A percentile compares a stretch with the other conserved stretches of the same genome.
These are phyloP conservation scores for Nesoenas mayeri DNA, from an alignment of 2,113 vertebrate species.

Conservation along the genomic window DNA sequence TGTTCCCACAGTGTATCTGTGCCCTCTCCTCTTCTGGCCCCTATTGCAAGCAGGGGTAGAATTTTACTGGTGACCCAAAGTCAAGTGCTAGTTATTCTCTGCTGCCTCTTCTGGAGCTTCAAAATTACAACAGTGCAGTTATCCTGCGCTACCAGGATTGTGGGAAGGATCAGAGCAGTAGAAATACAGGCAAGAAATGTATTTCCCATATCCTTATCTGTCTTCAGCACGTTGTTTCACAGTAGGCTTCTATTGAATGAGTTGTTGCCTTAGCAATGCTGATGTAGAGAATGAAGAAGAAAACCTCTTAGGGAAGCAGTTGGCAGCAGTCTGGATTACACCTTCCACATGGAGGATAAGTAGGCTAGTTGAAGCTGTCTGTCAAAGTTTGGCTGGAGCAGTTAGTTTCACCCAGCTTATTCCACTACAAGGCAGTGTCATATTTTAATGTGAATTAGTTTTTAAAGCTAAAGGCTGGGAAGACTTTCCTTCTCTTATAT, in stretches of 20 bases:
- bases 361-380: conserved; percentile 31
- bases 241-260: not conserved
- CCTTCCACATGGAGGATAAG: conserved; percentile 14
- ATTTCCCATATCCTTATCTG: conserved; percentile 32
- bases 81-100: not conserved
- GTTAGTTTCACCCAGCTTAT: not conserved
- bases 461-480: conserved; percentile 5
- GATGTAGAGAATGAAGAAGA: not conserved
- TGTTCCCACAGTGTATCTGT: not conserved
- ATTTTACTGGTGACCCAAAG: not conserved
- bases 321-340: conserved; percentile 37
- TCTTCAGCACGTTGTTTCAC: conserved; percentile 4
- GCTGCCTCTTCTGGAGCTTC: not conserved
- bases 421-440: not conserved
- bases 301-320: conserved; percentile 8
- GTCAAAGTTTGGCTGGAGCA: conserved; percentile 6
- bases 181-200: not conserved
- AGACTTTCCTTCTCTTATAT: not conserved
- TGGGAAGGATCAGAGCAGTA: not conserved
- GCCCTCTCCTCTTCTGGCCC: not conserved
- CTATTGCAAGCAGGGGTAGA: not conserved
- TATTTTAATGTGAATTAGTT: conserved; percentile 13
- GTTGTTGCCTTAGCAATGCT: conserved; percentile 13
- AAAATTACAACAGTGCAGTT: not conserved
- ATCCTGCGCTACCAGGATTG: not conserved